Evolutionary conservation across 1,140 invertebrate species (phyloP), one percentile per base, ranked within the genome.

Genomic region (Amyelois transitella): DNA sequence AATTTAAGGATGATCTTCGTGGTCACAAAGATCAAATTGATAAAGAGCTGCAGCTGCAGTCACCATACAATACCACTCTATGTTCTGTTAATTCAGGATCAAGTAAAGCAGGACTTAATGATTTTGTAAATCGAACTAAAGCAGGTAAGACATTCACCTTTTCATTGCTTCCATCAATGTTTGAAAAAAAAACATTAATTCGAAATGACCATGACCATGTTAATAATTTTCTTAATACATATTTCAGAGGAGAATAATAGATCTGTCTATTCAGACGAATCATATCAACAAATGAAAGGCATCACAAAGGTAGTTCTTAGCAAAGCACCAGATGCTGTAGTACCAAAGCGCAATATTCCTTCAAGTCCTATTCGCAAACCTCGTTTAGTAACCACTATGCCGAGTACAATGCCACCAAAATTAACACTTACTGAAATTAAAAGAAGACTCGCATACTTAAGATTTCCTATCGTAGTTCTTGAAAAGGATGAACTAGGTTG

Each of bases 391-490:
- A 68, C 64, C 8, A 65, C 66, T 24, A 60, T 67, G 19, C 64
- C 69, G 5, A 73, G 48, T 45, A 18, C 51, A 7, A 55, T 58
- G 7, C 54, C 54, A 22, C 62, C 77, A 14, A 81, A 75, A 66
- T 56, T 75, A 47, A 77, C 76, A 1, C 60, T 61, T 62, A 59
- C 67, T 25, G 79, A 84, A 50, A 75, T 82, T 44, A 81, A 69
- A 58, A 64, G 72, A 63, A 63, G 62, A 45, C 28, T 86, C 18
- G 56, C 66, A 20, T 61, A 57, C 21, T 53, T 77, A 10, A 77
- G 63, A 61, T 83, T 75, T 62, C 82, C 82, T 22, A 53, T 86
- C 32, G 58, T 81, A 7, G 63, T 84, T 61, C 64, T 77, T 54
- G 75, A 55, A 20, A 81, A 77, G 64, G 76, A 84, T 56, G 62